A percentile compares a stretch with the other conserved stretches of the same genome.
Evolutionary conservation across 2,113 vertebrate species (phyloP).

Genomic region (Silurus meridionalis): DNA sequence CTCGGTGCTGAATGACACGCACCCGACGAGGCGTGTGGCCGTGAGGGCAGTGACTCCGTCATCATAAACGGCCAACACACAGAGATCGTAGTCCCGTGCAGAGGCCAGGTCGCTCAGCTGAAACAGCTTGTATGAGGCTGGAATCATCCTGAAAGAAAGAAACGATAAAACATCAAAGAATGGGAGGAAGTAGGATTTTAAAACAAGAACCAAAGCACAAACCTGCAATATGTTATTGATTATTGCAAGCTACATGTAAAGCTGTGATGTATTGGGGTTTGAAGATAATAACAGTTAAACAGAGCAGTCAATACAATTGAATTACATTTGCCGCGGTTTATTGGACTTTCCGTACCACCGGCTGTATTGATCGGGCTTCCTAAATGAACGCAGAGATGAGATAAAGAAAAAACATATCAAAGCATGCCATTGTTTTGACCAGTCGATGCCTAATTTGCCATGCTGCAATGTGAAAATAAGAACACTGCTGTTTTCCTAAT

Average conservation of each 20-base stretch:
- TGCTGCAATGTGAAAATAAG: background rate
- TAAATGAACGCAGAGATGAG: conserved; percentile 8
- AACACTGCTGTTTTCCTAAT: conserved; percentile 6
- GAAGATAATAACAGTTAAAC: background rate
- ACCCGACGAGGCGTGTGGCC: conserved; percentile 77
- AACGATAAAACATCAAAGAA: conserved; percentile 7
- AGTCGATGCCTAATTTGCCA: conserved; percentile 2
- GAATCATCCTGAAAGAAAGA: conserved; percentile 74
- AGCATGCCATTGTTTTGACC: background rate
- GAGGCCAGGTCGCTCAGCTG: conserved; percentile 78
- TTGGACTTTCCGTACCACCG: conserved; percentile 6
- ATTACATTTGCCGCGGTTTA: background rate
- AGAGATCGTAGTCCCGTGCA: conserved; percentile 78
- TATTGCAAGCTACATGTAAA: background rate
- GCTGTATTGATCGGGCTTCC: conserved; percentile 13
- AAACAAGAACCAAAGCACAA: background rate
- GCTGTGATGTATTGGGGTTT: background rate
- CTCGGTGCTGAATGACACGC: conserved; percentile 76
- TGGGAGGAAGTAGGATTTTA: background rate
- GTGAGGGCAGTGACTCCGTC: conserved; percentile 78
- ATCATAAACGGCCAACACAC: conserved; percentile 79
- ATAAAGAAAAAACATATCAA: conserved; percentile 23
- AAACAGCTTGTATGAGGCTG: conserved; percentile 75
- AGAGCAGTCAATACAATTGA: conserved; percentile 1
- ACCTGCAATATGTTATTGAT: background rate